Base-by-base conservation (phyloP, 2,113 vertebrate genomes). In the Atractosteus spatula region DNA sequence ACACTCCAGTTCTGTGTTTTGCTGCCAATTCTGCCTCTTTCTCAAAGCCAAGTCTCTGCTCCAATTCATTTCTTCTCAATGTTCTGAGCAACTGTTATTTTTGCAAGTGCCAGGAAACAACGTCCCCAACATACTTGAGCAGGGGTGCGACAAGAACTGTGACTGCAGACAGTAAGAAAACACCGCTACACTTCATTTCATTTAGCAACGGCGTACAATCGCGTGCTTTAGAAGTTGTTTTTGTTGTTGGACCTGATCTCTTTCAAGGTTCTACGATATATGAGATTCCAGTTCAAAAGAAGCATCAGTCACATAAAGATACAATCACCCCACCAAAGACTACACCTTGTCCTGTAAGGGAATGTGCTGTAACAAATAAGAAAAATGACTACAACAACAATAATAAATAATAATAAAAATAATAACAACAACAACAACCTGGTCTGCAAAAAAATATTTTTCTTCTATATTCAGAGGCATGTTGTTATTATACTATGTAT, bases 61-160 rank as follows among this genome's bases (percentile, higher is more conserved):
- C 42, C 5, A 62, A 62, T 62, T 62, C 69, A 62, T 14, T 71
- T 13, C 42, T n/a, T 41, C 16, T 71, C 57, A 17, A 12, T 71
- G 43, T n/a, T 3, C 42, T 12, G 43, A 62, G 44, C 14, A 71
- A 62, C 61, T 62, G 57, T 62, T 62, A 62, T 55, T 69, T 69
- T 62, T 7, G 45, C 43, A 3, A 45, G 14, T 71, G 69, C 62
- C 69, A 62, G 57, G 4, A 13, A 45, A 57, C 43, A 62, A 16
- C 44, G 69, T 17, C n/a, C 54, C 69, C 56, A 7, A 8, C 68
- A 68, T 8, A 41, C 54, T 11, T 51, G 66, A 14, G 47, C 17
- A 43, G 47, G n/a, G 47, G n/a, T 7, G 29, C 16, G 12, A 17
- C 66, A 51, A 1, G 12, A 17, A 8, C 13, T 3, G 41, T 41